A percentile compares a stretch with the other conserved stretches of the same genome.
phyloP scores from a whole-genome alignment of 2,888 invertebrate species.

The Zeuzera pyrina region DNA sequence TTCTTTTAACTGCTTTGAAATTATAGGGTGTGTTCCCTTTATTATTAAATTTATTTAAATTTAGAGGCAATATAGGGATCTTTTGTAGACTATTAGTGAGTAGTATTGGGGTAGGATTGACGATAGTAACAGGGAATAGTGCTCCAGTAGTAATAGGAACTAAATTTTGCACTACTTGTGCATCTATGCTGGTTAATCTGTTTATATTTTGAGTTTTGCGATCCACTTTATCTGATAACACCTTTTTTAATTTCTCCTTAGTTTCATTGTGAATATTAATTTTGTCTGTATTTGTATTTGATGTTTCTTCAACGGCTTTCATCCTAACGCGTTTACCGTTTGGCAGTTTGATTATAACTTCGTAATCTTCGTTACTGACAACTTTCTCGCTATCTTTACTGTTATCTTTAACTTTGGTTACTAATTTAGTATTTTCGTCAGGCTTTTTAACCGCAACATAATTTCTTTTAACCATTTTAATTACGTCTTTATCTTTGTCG shows the following conservation, averaged over 20 bases:
- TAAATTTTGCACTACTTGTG: conserved; percentile 20
- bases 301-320: conserved; percentile 36
- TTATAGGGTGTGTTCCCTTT: too few relatives aligned
- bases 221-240: conserved; percentile 35
- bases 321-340: conserved; percentile 49
- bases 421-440: conserved; percentile 17
- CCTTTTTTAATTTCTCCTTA: conserved; percentile 43
- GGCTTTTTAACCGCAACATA: conserved; percentile 3
- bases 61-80: too few relatives aligned
- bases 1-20: too few relatives aligned
- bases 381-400: conserved; percentile 11
- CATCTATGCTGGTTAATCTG: conserved; percentile 15
- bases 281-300: conserved; percentile 10
- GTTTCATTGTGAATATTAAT: conserved; percentile 23
- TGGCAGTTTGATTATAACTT: conserved; percentile 54
- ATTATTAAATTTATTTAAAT: too few relatives aligned
- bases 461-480: conserved; percentile 9
- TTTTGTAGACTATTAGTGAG: conserved; percentile 17
- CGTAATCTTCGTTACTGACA: conserved; percentile 32
- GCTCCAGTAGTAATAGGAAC: conserved; percentile 35
- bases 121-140: conserved; percentile 41
- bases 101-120: conserved; percentile 20
- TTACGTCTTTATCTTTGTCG: conserved; percentile 14
- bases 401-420: conserved; percentile 6
- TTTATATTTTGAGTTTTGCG: conserved; percentile 14